Evolutionary conservation across 2,888 invertebrate genomes (phyloP).

Genomic region (Nomada lathburiana): DNA sequence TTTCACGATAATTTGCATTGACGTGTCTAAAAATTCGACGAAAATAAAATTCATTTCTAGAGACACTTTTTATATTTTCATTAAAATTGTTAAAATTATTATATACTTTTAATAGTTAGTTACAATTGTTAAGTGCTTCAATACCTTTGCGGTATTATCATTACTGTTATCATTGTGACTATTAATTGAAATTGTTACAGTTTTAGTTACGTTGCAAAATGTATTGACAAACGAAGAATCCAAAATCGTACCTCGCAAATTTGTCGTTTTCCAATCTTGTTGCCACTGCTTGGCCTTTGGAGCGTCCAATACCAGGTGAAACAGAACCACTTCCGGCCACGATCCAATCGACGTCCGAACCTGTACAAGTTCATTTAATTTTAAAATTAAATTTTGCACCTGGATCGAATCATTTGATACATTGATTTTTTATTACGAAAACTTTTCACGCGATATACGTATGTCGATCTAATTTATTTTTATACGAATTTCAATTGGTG

Average conservation of each 20-base stretch:
- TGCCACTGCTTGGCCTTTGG: conserved; percentile 78
- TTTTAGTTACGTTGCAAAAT: too few relatives aligned
- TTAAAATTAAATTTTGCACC: neutral
- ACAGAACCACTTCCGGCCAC: conserved; percentile 87
- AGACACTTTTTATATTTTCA: neutral
- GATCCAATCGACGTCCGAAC: conserved; percentile 92
- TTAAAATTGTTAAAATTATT: neutral
- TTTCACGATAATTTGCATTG: conserved; percentile 54
- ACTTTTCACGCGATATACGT: too few relatives aligned
- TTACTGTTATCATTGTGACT: too few relatives aligned
- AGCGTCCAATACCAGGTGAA: conserved; percentile 85
- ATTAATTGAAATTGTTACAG: neutral
- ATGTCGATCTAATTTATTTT: too few relatives aligned
- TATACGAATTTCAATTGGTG: too few relatives aligned
- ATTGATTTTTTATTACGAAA: neutral
- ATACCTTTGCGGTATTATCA: too few relatives aligned
- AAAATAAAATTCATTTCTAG: neutral
- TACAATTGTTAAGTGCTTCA: too few relatives aligned
- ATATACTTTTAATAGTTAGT: neutral
- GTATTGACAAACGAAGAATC: neutral
- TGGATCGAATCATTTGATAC: neutral
- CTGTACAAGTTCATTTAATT: conserved; percentile 72
- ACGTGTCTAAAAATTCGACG: conserved; percentile 57
- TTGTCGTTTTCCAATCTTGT: conserved; percentile 71
- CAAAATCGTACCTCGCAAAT: conserved; percentile 69